A percentile compares a stretch with the other conserved stretches of the same genome.
Evolutionary conservation across 2,888 invertebrate species (phyloP).

Genomic region (Vanessa cardui): DNA sequence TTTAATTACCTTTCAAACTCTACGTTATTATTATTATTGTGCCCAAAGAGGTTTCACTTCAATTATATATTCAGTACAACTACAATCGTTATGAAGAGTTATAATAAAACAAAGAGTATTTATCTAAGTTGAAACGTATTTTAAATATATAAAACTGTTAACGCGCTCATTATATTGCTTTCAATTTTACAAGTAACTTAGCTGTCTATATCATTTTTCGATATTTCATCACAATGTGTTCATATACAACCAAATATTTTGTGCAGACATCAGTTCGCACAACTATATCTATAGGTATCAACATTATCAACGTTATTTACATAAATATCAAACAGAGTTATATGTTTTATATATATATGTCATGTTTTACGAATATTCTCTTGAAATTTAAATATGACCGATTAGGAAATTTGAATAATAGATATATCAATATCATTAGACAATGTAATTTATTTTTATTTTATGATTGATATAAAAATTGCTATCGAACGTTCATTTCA

Average conservation of each 20-base stretch:
- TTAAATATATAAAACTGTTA: not conserved
- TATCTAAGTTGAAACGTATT: conserved; percentile 4
- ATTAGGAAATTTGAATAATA: too few species aligned
- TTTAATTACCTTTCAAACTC: too few species aligned
- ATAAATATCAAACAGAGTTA: conserved; percentile 13
- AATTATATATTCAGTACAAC: not conserved
- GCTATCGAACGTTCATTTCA: too few species aligned
- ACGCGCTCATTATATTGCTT: not conserved
- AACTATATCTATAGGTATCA: conserved; percentile 5
- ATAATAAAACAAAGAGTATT: not conserved
- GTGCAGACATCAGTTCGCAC: conserved; percentile 9
- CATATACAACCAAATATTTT: conserved; percentile 73
- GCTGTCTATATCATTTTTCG: too few species aligned
- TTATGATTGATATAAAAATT: too few species aligned
- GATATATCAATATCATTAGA: too few species aligned
- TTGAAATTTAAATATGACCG: not conserved
- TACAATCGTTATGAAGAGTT: not conserved
- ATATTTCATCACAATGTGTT: conserved; percentile 75
- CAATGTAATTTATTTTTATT: too few species aligned
- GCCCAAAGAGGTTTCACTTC: too few species aligned
- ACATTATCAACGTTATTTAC: conserved; percentile 7
- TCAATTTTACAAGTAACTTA: too few species aligned
- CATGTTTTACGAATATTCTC: not conserved
- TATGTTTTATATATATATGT: conserved; percentile 9
- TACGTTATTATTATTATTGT: too few species aligned